Percentiles rank a stretch among this genome's conserved stretches.
These are phyloP conservation scores for Caenorhabditis sinica DNA, from an alignment of 2,888 invertebrate genomes.

Conservation along the genomic window DNA sequence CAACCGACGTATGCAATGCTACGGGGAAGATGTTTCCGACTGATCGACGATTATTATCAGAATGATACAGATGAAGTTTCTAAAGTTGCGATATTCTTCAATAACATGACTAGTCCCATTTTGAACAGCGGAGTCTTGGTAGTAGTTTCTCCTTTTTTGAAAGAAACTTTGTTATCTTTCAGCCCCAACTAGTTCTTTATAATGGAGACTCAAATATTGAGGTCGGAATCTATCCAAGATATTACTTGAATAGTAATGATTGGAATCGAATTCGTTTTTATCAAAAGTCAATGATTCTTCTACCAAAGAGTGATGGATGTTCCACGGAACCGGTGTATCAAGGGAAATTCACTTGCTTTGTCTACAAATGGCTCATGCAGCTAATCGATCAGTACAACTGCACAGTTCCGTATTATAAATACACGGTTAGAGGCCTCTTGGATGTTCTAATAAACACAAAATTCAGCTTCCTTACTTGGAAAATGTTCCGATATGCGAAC, in stretches of 20 bases:
- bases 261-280: slow-evolving; percentile 70
- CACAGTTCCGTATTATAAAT: slow-evolving; percentile 70
- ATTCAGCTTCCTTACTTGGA: slow-evolving; percentile 45
- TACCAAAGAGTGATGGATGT: slow-evolving; percentile 52
- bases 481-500: slow-evolving; percentile 66
- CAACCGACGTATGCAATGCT: slow-evolving; percentile 71
- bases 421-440: slow-evolving; percentile 23
- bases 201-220: slow-evolving; percentile 68
- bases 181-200: slow-evolving; percentile 70
- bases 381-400: slow-evolving; percentile 67
- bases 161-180: slow-evolving; percentile 7
- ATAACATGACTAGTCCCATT: slow-evolving; percentile 69
- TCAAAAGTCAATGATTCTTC: slow-evolving; percentile 58
- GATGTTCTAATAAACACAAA: background rate
- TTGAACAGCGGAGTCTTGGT: slow-evolving; percentile 53
- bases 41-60: slow-evolving; percentile 69
- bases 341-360: slow-evolving; percentile 72
- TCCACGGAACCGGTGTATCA: slow-evolving; percentile 59
- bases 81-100: slow-evolving; percentile 69
- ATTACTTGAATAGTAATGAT: slow-evolving; percentile 69
- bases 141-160: background rate
- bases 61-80: slow-evolving; percentile 72
- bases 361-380: slow-evolving; percentile 69
- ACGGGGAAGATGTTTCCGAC: slow-evolving; percentile 71
- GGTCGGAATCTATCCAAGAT: slow-evolving; percentile 67